These are phyloP conservation scores for Neoaliturus tenellus DNA, from an alignment of 2,888 invertebrate species.

Conservation along the genomic window DNA sequence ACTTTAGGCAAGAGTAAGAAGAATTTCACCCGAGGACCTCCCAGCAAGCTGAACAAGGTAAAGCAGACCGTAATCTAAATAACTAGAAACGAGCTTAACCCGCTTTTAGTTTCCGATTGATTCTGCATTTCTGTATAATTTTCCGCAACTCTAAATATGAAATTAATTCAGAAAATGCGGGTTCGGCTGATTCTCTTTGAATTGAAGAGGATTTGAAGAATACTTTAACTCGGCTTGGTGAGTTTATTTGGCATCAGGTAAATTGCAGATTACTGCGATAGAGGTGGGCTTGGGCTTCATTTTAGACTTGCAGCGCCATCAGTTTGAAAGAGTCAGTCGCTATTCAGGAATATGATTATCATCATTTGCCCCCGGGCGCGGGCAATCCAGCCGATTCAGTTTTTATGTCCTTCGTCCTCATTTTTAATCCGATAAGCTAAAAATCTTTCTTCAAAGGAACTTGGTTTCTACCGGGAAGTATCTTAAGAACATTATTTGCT, in stretches of 20 bases:
- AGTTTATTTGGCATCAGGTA: slow-evolving; percentile 45
- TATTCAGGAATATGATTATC: slow-evolving; percentile 39
- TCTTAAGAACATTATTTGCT: no score
- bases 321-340: slow-evolving; percentile 41
- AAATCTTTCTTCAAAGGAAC: no score
- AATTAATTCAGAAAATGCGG: slow-evolving; percentile 41
- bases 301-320: slow-evolving; percentile 31
- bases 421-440: background rate
- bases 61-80: background rate
- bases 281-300: slow-evolving; percentile 31
- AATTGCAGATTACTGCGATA: slow-evolving; percentile 44
- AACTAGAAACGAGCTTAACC: slow-evolving; percentile 10
- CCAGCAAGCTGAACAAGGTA: background rate
- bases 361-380: slow-evolving; percentile 8
- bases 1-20: no score
- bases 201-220: slow-evolving; percentile 44
- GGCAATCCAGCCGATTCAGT: background rate
- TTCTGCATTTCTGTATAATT: slow-evolving; percentile 34
- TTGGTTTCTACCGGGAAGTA: no score
- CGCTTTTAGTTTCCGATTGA: slow-evolving; percentile 37
- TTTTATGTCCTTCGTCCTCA: background rate
- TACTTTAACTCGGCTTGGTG: slow-evolving; percentile 40
- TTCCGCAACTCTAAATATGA: slow-evolving; percentile 27
- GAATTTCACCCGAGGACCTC: background rate
- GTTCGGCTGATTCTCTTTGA: slow-evolving; percentile 42